Percentiles rank a stretch among this genome's conserved stretches.
These are phyloP conservation scores for Eulemur coronatus DNA, from an alignment of 2,797 vertebrate species.

Conservation along the genomic window DNA sequence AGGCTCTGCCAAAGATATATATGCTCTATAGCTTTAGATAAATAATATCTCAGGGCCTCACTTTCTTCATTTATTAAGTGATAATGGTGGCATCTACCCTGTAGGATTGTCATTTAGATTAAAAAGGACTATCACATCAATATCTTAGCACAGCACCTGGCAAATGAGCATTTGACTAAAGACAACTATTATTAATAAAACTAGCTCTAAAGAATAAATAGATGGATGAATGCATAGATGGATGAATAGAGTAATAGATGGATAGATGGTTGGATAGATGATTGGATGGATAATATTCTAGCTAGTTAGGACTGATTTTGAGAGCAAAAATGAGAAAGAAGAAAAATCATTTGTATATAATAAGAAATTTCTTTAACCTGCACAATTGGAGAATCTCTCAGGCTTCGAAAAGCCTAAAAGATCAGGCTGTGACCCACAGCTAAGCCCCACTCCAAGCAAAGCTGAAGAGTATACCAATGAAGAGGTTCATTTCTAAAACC, in stretches of 20 bases:
- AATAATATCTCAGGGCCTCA: not conserved
- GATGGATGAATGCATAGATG: not conserved
- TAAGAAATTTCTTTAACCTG: not conserved
- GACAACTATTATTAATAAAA: not conserved
- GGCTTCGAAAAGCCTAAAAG: not conserved
- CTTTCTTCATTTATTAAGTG: not conserved
- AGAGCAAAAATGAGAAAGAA: not conserved
- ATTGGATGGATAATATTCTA: not conserved
- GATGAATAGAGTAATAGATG: not conserved
- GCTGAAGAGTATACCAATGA: not conserved
- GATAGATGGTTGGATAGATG: not conserved
- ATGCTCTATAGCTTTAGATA: not conserved
- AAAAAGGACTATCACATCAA: not conserved
- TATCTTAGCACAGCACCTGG: not conserved
- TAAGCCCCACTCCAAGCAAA: not conserved
- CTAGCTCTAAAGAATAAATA: not conserved
- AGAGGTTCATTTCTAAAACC: not conserved
- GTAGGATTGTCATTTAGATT: not conserved
- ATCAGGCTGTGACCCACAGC: not conserved
- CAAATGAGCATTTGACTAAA: not conserved
- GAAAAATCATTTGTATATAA: not conserved
- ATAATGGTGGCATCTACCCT: not conserved
- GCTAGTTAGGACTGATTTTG: not conserved
- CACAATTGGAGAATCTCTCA: not conserved
- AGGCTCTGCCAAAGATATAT: not conserved